Evolutionary conservation across 2,797 vertebrate species (phyloP), one percentile per base, ranked within the genome.

Genomic region (Melanotaenia maccullochi): DNA sequence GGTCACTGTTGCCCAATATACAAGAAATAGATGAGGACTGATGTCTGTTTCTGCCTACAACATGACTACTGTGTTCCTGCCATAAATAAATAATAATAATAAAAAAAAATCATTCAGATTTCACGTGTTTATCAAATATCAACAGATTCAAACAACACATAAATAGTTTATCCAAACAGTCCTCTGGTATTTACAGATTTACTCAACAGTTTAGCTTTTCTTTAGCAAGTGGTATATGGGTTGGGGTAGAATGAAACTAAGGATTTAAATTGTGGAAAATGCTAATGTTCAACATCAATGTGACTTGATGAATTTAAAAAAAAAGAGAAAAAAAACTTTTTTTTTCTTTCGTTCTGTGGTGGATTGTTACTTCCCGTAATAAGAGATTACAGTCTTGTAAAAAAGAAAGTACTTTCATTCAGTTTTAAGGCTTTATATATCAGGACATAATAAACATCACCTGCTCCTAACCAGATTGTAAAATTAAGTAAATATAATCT

Each of bases 1-100:
- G 52, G 58, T 54, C 36, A 32, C 38, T 79, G 65, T 74, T 76
- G 56, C 22, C 20, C 61, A 24, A 61, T 57, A 81, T 68, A 71
- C 66, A 79, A 76, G 54, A 71, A 55, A 51, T 25, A 57, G 32
- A 71, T 51, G 58, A 74, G 38, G 54, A 71, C 58, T 44, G 9
- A 69, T 51, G 35, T 36, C 16, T 65, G 51, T 57, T n/a, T 68
- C 47, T 44, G 40, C 40, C 20, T 68, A n/a, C 47, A 75, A 38
- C 70, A 55, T 63, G 38, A 2, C n/a, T 60, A 49, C 42, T 33
- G 28, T 69, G 16, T 13, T 63, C n/a, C 33, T 65, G 57, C 22
- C 16, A 35, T 55, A 68, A 68, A 62, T 52, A 33, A 33, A 33
- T 33, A 33, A 33, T 33, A 33, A 33, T 33, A 1, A 5, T 9